phyloP scores from a whole-genome alignment of 2,797 vertebrate species.

The Sitta carolinensis region DNA sequence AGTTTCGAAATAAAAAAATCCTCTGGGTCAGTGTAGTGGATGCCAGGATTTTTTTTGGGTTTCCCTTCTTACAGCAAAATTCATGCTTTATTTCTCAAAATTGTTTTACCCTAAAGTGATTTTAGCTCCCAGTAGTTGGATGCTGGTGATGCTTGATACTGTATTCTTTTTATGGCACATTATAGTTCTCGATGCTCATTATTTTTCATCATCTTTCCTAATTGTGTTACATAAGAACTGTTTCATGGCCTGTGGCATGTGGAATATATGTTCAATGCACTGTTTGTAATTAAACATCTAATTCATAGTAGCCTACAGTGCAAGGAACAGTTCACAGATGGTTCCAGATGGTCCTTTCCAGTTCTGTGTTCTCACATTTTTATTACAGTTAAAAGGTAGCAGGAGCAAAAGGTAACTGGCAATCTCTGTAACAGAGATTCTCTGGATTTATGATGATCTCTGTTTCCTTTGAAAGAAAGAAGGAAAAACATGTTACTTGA shows the following conservation, averaged over 20 bases:
- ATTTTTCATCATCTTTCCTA: slow-evolving; percentile 30
- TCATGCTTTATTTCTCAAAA: neutral
- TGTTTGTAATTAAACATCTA: slow-evolving; percentile 60
- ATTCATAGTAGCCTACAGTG: slow-evolving; percentile 61
- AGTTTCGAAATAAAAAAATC: neutral
- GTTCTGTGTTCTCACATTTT: slow-evolving; percentile 52
- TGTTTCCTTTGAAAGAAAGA: neutral
- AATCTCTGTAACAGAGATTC: neutral
- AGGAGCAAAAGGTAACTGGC: slow-evolving; percentile 42
- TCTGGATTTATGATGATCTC: neutral
- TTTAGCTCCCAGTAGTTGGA: neutral
- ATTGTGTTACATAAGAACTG: slow-evolving; percentile 3
- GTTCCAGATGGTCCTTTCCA: slow-evolving; percentile 68
- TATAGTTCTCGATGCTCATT: neutral
- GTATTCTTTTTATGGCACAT: neutral
- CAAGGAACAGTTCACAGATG: slow-evolving; percentile 46
- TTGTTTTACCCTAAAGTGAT: neutral
- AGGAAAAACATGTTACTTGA: neutral
- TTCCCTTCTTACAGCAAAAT: neutral
- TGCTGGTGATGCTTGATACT: neutral
- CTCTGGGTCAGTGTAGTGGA: neutral
- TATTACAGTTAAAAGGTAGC: slow-evolving; percentile 21
- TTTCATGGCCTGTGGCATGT: slow-evolving; percentile 51
- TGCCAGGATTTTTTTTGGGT: neutral
- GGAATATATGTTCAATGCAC: slow-evolving; percentile 51